Evolutionary conservation across 2,797 vertebrate species (phyloP).

Genomic region (Chaenodraco wilsoni): DNA sequence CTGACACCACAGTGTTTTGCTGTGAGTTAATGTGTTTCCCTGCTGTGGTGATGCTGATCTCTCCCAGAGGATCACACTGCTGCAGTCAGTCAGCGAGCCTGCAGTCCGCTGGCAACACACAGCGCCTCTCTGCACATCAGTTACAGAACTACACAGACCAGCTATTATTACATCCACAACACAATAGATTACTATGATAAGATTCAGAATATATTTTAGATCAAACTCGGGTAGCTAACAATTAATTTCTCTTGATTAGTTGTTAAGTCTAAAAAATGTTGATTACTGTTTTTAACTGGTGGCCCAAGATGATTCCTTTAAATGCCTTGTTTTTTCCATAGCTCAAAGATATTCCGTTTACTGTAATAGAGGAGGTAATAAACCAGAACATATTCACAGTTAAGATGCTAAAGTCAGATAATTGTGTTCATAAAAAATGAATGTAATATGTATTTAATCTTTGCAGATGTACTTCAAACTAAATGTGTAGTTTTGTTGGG

Average conservation of each 20-base stretch:
- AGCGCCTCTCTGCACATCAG: constrained; percentile 10
- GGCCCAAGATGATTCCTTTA: no score
- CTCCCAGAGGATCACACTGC: constrained; percentile 32
- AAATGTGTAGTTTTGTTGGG: not conserved
- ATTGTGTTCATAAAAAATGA: no score
- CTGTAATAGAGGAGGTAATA: no score
- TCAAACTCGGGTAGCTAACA: not conserved
- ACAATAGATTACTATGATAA: no score
- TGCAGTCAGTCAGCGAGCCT: constrained; percentile 10
- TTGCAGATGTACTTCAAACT: no score
- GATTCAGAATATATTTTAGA: not conserved
- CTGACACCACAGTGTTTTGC: constrained; percentile 28
- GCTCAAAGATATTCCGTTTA: no score
- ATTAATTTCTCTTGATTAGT: not conserved
- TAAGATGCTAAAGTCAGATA: no score
- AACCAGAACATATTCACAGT: no score
- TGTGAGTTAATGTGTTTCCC: constrained; percentile 16
- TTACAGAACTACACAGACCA: constrained; percentile 15
- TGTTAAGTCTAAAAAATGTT: no score
- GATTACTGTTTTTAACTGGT: no score
- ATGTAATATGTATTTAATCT: no score
- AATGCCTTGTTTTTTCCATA: no score
- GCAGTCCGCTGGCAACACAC: constrained; percentile 18
- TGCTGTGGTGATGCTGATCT: constrained; percentile 30
- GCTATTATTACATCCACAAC: not conserved